Evolutionary conservation across 2,888 invertebrate species (phyloP).

Genomic region (Tiliacea citrago): DNA sequence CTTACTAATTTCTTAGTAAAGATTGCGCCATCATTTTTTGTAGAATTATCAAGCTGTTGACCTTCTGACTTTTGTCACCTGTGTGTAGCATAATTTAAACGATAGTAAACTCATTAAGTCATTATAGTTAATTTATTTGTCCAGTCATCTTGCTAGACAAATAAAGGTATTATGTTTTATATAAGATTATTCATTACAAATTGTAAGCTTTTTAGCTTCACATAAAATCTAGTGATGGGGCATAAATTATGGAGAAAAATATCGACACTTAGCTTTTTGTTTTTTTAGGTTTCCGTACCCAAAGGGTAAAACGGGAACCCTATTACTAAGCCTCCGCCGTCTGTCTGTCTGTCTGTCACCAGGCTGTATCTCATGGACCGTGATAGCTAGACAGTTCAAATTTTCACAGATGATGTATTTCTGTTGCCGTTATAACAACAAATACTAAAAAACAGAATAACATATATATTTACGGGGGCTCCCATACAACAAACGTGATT

Average conservation of each 20-base stretch:
- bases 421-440: too few relatives aligned
- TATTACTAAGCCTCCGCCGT: too few relatives aligned
- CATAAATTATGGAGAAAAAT: neutral
- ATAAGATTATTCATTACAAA: neutral
- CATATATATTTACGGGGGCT: too few relatives aligned
- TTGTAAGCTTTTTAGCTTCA: neutral
- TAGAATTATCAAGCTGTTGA: conserved; percentile 13
- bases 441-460: too few relatives aligned
- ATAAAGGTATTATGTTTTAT: neutral
- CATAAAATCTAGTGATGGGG: neutral
- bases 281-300: too few relatives aligned
- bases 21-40: conserved; percentile 32
- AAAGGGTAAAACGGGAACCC: too few relatives aligned
- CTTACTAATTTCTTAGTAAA: conserved; percentile 51
- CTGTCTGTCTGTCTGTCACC: too few relatives aligned
- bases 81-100: conserved; percentile 7
- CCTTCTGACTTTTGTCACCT: conserved; percentile 15
- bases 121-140: conserved; percentile 14
- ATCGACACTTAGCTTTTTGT: neutral
- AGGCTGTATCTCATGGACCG: too few relatives aligned
- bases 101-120: neutral
- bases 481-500: too few relatives aligned
- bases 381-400: too few relatives aligned
- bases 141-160: neutral
- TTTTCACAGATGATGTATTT: too few relatives aligned